Percentiles rank a stretch among this genome's conserved stretches.
Conservation (phyloP, 2,888 invertebrate genomes). For the Serrognathus titanus region DNA sequence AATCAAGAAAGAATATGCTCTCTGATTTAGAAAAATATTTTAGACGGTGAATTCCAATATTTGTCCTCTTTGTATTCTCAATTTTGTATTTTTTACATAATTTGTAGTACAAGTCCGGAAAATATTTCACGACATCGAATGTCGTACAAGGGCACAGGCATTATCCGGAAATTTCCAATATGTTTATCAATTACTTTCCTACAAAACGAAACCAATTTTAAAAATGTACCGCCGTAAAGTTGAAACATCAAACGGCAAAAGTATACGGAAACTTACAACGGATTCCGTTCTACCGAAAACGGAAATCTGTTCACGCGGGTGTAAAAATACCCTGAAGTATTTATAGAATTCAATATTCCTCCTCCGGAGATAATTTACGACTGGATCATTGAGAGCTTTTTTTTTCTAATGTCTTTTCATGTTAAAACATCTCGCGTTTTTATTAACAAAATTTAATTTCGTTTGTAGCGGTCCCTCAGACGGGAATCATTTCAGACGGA, state of each 20-base stretch:
- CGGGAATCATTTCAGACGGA: too few species aligned
- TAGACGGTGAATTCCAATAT: too few species aligned
- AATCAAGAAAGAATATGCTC: too few species aligned
- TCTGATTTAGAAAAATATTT: too few species aligned
- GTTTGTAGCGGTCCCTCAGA: too few species aligned
- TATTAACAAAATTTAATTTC: too few species aligned
- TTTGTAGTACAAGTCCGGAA: too few species aligned
- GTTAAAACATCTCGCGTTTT: too few species aligned
- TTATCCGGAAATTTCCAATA: constrained; percentile 29
- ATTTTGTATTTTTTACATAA: too few species aligned
- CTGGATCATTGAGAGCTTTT: constrained; percentile 2
- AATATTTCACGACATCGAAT: neutral
- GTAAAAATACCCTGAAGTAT: constrained; percentile 27
- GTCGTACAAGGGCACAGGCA: constrained; percentile 12
- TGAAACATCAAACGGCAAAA: constrained; percentile 27
- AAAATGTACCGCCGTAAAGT: constrained; percentile 29
- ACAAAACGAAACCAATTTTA: constrained; percentile 30
- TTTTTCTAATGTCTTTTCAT: too few species aligned
- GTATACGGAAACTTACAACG: constrained; percentile 18
- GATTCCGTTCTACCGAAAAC: constrained; percentile 24
- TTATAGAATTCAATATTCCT: constrained; percentile 10
- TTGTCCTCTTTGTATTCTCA: too few species aligned
- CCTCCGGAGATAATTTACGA: neutral
- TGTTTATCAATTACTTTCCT: constrained; percentile 34
- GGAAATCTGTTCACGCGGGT: constrained; percentile 27